Conservation (phyloP, 30 jellyfish, hydroid and myxozoan species). For the Aurelia sp. region DNA sequence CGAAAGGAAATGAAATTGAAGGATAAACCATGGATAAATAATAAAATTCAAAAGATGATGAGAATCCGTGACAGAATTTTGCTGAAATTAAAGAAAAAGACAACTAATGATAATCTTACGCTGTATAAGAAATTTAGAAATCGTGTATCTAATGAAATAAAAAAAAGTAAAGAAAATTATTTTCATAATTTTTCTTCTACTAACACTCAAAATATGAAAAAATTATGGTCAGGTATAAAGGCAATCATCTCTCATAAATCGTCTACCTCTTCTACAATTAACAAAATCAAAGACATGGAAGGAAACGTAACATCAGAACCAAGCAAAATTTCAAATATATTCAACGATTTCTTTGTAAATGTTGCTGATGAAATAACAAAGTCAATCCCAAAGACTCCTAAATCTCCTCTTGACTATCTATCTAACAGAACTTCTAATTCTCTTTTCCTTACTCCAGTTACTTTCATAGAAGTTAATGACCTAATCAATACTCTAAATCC, state of each 20-base stretch:
- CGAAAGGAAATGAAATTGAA: slow-evolving; percentile 25
- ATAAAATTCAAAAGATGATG: slow-evolving; percentile 11
- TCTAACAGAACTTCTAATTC: too few species aligned
- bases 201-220: slow-evolving; percentile 43
- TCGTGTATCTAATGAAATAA: slow-evolving; percentile 29
- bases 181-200: slow-evolving; percentile 28
- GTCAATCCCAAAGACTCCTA: too few species aligned
- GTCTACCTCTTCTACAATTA: slow-evolving; percentile 39
- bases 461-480: too few species aligned
- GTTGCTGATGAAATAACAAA: too few species aligned
- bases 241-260: slow-evolving; percentile 28
- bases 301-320: slow-evolving; percentile 66
- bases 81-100: slow-evolving; percentile 3
- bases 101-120: slow-evolving; percentile 3
- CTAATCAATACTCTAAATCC: too few species aligned
- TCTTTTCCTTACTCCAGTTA: too few species aligned
- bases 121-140: slow-evolving; percentile 20
- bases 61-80: slow-evolving; percentile 23
- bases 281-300: slow-evolving; percentile 54
- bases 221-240: background rate
- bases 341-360: too few species aligned
- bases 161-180: slow-evolving; percentile 30
- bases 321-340: background rate
- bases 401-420: too few species aligned
- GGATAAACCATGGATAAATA: background rate